Evolutionary conservation across 2,113 vertebrate genomes (phyloP).

Genomic region (Gadus macrocephalus): DNA sequence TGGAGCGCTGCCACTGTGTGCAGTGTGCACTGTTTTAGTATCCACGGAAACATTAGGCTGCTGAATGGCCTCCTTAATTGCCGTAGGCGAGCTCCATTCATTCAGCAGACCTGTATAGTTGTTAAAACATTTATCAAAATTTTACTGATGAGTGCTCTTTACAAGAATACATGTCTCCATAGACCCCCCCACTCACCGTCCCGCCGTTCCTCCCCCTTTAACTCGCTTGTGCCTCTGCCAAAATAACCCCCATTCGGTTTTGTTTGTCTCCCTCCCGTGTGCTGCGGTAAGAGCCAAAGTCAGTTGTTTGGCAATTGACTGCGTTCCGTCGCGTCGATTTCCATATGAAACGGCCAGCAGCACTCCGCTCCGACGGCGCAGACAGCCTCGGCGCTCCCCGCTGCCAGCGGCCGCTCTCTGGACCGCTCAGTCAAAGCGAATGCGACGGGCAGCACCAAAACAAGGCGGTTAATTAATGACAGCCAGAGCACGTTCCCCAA

Average conservation of each 20-base stretch:
- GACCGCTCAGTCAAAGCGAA: slow-evolving; percentile 50
- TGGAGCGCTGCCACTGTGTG: slow-evolving; percentile 22
- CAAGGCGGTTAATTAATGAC: slow-evolving; percentile 63
- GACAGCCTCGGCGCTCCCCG: slow-evolving; percentile 52
- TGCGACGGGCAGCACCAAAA: slow-evolving; percentile 54
- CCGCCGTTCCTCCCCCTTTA: slow-evolving; percentile 44
- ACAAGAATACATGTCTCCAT: neutral
- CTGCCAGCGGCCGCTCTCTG: slow-evolving; percentile 63
- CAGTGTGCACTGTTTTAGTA: slow-evolving; percentile 26
- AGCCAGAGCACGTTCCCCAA: slow-evolving; percentile 55
- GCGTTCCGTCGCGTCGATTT: slow-evolving; percentile 76
- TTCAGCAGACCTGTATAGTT: slow-evolving; percentile 25
- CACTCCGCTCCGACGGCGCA: slow-evolving; percentile 66
- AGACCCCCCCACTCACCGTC: neutral
- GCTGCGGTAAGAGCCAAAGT: slow-evolving; percentile 69
- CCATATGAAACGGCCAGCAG: slow-evolving; percentile 77
- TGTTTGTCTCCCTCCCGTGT: slow-evolving; percentile 11
- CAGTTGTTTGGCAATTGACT: slow-evolving; percentile 80
- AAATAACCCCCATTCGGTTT: slow-evolving; percentile 38
- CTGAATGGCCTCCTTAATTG: slow-evolving; percentile 14
- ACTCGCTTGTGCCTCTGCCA: slow-evolving; percentile 44
- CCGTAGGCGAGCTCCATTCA: slow-evolving; percentile 35
- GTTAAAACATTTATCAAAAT: slow-evolving; percentile 7
- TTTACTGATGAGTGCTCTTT: slow-evolving; percentile 26
- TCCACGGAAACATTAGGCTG: slow-evolving; percentile 16